Conservation (phyloP, 2,888 invertebrate genomes). For the Caenorhabditis uteleia region DNA sequence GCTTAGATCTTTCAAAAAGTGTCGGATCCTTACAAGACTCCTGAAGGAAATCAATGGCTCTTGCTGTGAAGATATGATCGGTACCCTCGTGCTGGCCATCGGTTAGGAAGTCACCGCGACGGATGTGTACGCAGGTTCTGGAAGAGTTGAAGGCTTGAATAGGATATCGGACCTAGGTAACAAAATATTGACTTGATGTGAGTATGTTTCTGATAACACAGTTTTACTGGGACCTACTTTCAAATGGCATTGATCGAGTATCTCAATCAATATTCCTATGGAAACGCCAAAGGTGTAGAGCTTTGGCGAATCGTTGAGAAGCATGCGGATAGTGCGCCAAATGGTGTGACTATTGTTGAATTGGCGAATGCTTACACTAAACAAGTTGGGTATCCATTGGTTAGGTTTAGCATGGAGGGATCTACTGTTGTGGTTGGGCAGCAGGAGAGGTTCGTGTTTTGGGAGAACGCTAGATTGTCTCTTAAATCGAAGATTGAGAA, state of each 20-base stretch:
- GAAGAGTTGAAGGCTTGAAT: too few species aligned
- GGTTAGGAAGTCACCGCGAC: slow-evolving; percentile 23
- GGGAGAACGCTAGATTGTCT: slow-evolving; percentile 16
- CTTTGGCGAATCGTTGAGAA: slow-evolving; percentile 81
- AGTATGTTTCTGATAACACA: too few species aligned
- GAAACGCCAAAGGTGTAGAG: slow-evolving; percentile 81
- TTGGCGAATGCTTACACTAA: slow-evolving; percentile 56
- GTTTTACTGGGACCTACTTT: too few species aligned
- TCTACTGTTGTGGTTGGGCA: slow-evolving; percentile 38
- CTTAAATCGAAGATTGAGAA: slow-evolving; percentile 4
- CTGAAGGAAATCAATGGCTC: slow-evolving; percentile 11
- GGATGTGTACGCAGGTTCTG: slow-evolving; percentile 26
- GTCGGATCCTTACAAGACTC: too few species aligned
- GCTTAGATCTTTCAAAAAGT: too few species aligned
- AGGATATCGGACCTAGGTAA: too few species aligned
- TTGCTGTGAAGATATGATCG: slow-evolving; percentile 7
- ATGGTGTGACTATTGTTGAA: slow-evolving; percentile 21
- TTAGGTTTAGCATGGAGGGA: slow-evolving; percentile 14
- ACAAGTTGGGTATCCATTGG: slow-evolving; percentile 41
- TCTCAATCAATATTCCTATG: slow-evolving; percentile 77
- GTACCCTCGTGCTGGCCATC: slow-evolving; percentile 20
- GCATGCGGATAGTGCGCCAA: background rate
- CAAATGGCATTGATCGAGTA: slow-evolving; percentile 77
- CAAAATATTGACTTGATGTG: too few species aligned
- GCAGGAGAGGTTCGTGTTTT: slow-evolving; percentile 53